Conservation (phyloP, 30 jellyfish, hydroid and myxozoan genomes). For the Aurelia aurita region DNA sequence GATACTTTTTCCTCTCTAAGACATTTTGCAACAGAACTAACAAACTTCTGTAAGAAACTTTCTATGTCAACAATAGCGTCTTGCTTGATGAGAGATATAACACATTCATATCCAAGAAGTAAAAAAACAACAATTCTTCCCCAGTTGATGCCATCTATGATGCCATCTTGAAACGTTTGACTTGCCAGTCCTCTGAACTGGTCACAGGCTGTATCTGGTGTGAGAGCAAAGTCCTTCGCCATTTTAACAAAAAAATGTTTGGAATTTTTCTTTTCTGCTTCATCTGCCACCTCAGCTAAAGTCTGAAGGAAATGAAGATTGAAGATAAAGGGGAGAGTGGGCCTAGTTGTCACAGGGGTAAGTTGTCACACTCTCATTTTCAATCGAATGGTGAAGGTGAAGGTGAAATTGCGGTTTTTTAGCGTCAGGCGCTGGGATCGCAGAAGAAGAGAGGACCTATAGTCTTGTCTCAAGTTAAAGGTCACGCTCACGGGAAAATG, state of each 20-base stretch:
- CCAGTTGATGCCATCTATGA: slow-evolving; percentile 83
- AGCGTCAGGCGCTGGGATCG: too few species aligned
- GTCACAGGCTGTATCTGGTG: slow-evolving; percentile 75
- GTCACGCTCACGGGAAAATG: too few species aligned
- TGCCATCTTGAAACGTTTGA: slow-evolving; percentile 68
- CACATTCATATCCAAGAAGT: slow-evolving; percentile 93
- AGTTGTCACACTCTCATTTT: too few species aligned
- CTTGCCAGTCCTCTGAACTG: slow-evolving; percentile 84
- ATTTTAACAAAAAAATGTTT: slow-evolving; percentile 60
- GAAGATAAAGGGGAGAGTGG: too few species aligned
- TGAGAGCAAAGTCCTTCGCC: slow-evolving; percentile 50
- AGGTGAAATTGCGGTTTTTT: too few species aligned
- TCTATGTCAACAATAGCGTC: slow-evolving; percentile 62
- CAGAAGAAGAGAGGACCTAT: too few species aligned
- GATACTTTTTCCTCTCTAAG: slow-evolving; percentile 70
- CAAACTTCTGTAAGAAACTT: slow-evolving; percentile 62
- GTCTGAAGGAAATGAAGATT: too few species aligned
- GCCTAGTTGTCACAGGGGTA: too few species aligned
- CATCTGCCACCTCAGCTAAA: too few species aligned
- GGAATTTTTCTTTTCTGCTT: too few species aligned
- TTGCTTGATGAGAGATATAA: slow-evolving; percentile 61
- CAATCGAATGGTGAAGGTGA: too few species aligned
- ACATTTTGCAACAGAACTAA: slow-evolving; percentile 70
- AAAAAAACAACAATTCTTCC: slow-evolving; percentile 89
- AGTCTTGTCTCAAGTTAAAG: too few species aligned